These are phyloP conservation scores for Manduca sexta DNA, from an alignment of 1,140 invertebrate species.

Conservation along the genomic window DNA sequence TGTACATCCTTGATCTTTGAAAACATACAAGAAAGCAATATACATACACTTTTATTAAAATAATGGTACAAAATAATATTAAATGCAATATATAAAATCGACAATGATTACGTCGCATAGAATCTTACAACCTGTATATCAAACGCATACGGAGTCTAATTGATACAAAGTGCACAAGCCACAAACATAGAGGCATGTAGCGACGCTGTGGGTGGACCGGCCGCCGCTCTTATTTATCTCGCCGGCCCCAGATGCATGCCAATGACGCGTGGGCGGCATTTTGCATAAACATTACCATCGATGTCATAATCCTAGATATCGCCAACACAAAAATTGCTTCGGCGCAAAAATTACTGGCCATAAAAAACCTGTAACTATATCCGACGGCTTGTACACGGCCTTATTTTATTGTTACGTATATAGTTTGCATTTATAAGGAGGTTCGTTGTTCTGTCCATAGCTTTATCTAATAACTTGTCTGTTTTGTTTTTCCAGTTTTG, in stretches of 20 bases:
- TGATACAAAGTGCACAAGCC: constrained; percentile 2
- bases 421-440: too few relatives aligned
- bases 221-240: constrained; percentile 28
- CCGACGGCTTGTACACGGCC: not conserved
- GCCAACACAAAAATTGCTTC: constrained; percentile 7
- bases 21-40: too few relatives aligned
- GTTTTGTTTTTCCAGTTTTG: too few relatives aligned
- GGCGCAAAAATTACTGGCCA: not conserved
- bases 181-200: constrained; percentile 6
- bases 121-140: too few relatives aligned
- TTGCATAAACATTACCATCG: constrained; percentile 38
- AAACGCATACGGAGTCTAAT: not conserved
- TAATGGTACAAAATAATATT: too few relatives aligned
- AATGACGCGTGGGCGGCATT: constrained; percentile 39
- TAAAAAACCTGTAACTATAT: constrained; percentile 2
- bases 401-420: too few relatives aligned
- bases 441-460: too few relatives aligned
- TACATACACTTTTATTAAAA: too few relatives aligned
- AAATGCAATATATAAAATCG: too few relatives aligned
- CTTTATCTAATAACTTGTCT: too few relatives aligned
- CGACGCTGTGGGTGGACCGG: constrained; percentile 33
- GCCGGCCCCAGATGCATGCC: constrained; percentile 39
- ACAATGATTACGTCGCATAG: too few relatives aligned
- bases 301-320: constrained; percentile 34
- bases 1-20: too few relatives aligned